Conservation (phyloP, 2,888 invertebrate species). For the Eupithecia exiguata region DNA sequence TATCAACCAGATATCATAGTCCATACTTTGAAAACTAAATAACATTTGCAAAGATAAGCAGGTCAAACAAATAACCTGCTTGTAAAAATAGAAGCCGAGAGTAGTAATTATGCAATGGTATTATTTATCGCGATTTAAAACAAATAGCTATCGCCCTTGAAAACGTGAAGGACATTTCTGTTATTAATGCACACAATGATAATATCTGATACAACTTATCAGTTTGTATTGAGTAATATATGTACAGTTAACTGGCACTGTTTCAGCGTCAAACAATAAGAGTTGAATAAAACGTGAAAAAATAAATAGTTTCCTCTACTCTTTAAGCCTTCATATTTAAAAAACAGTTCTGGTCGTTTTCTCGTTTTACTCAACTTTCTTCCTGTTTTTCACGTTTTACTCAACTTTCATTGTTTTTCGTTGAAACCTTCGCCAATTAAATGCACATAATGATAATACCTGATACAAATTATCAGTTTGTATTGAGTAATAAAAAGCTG, state of each 20-base stretch:
- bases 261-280: not conserved
- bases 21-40: conserved; percentile 2
- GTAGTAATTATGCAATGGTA: conserved; percentile 34
- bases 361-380: no score
- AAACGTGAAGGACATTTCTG: conserved; percentile 56
- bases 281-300: no score
- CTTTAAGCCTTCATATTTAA: no score
- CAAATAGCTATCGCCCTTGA: conserved; percentile 51
- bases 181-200: conserved; percentile 46
- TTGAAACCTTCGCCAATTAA: not conserved
- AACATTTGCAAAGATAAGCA: conserved; percentile 28
- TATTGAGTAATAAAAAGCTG: conserved; percentile 16
- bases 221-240: conserved; percentile 13
- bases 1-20: not conserved
- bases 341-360: no score
- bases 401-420: not conserved
- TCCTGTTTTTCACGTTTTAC: no score
- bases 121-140: conserved; percentile 32
- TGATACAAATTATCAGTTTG: conserved; percentile 30
- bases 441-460: conserved; percentile 43
- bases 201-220: conserved; percentile 39
- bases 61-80: conserved; percentile 18
- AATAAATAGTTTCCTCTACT: no score
- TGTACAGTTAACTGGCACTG: conserved; percentile 9
- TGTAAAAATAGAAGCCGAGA: conserved; percentile 24